Evolutionary conservation across 2,113 vertebrate genomes (phyloP).

Genomic region (Riparia riparia): DNA sequence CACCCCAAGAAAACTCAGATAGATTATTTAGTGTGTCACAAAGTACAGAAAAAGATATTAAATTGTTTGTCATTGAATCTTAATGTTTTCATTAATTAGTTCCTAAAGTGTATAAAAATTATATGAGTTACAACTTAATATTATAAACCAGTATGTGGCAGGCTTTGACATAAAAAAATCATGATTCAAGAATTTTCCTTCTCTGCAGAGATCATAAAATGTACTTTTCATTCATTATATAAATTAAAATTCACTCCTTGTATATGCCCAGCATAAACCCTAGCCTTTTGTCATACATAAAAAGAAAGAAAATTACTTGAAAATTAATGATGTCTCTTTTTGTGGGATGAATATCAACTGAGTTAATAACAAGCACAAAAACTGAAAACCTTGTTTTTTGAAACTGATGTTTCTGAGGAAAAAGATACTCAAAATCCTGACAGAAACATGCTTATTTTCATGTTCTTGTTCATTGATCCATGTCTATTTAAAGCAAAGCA

Average conservation of each 20-base stretch:
- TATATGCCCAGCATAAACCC: not conserved
- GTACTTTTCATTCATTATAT: slow-evolving; percentile 25
- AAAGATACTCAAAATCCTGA: not conserved
- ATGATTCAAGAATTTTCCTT: not conserved
- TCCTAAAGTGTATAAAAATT: not conserved
- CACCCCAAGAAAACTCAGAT: not conserved
- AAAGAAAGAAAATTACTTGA: slow-evolving; percentile 35
- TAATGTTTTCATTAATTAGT: not conserved
- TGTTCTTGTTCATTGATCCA: slow-evolving; percentile 3
- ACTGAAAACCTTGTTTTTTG: not conserved
- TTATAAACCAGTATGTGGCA: not conserved
- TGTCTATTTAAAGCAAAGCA: not conserved
- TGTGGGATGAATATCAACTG: not conserved
- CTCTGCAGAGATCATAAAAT: not conserved
- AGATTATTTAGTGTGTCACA: not conserved
- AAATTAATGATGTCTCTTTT: slow-evolving; percentile 47
- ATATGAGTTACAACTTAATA: not conserved
- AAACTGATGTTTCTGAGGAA: not conserved
- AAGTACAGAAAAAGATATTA: not conserved
- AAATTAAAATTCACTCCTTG: slow-evolving; percentile 56
- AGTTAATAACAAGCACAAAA: not conserved
- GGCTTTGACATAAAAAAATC: not conserved
- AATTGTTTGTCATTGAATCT: not conserved
- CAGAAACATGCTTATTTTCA: not conserved
- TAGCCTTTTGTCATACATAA: not conserved